Base-by-base conservation (phyloP, 2,113 vertebrate genomes). In the pig (Sus scrofa) region DNA sequence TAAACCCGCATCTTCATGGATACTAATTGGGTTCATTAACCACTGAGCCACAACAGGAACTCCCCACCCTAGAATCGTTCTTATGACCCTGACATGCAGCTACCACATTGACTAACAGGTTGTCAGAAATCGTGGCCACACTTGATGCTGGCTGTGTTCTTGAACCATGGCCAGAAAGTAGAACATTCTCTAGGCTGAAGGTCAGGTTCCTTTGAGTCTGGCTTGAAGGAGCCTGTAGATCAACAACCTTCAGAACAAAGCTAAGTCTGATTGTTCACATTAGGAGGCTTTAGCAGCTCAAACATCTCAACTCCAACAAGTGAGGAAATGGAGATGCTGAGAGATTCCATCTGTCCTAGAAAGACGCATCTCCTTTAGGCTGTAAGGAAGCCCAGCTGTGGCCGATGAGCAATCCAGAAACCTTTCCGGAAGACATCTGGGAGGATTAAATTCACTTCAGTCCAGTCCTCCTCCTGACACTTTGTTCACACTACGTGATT, bases 401-500 rank as follows among this genome's bases (percentile, higher is more conserved):
- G 1, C n/a, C 67, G 11, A 71, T 77, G 18, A 88, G 32, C 78
- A 50, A 8, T 39, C 60, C 14, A 91, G 84, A 87, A 58, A 91
- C 26, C 14, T 24, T 88, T 18, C 24, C 32, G 20, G 50, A 78
- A 52, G 3, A 37, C 56, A 94, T 60, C 86, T 86, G n/a, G 16
- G 58, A 91, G 20, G 88, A 94, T 67, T 58, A 52, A 67, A 56
- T 73, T 84, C 32, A 32, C 87, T 94, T 90, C 20, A 65, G 15
- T 4, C 26, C 24, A 84, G 16, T 50, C 30, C 22, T 87, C 24
- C 1, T 54, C 22, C 30, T 56, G 78, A 44, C 14, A 71, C 65
- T 83, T 68, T 86, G 5, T 78, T 96, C n/a, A 65, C 2, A 60
- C 11, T 27, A 63, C 22, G 78, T 87, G 30, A 78, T 83, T 63